A percentile compares a stretch with the other conserved stretches of the same genome.
phyloP scores from a whole-genome alignment of 1,140 invertebrate species.

The Tetramorium alpestre region DNA sequence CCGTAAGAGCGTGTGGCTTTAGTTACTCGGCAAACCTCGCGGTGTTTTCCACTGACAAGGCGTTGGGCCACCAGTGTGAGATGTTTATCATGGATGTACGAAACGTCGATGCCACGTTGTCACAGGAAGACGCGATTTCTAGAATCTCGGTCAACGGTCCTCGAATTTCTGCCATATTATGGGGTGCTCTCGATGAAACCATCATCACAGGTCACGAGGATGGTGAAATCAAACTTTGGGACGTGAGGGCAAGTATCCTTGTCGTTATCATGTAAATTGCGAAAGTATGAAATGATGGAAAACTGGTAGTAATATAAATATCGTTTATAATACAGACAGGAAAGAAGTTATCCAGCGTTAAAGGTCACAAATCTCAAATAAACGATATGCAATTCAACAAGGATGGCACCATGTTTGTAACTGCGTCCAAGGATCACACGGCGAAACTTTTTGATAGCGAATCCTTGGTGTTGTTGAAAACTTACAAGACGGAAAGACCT shows the following conservation, averaged over 20 bases:
- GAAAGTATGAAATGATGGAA: not conserved
- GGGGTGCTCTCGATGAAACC: constrained; percentile 96
- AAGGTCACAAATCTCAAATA: constrained; percentile 94
- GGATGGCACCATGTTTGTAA: constrained; percentile 98
- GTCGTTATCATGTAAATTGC: constrained; percentile 2
- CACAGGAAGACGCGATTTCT: constrained; percentile 87
- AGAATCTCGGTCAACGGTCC: constrained; percentile 88
- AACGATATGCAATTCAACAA: constrained; percentile 98
- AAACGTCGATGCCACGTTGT: constrained; percentile 88
- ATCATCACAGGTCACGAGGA: constrained; percentile 98
- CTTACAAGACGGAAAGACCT: constrained; percentile 98
- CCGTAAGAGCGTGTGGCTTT: constrained; percentile 96
- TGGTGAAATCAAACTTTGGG: constrained; percentile 96
- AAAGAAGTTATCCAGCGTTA: constrained; percentile 91
- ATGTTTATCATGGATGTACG: constrained; percentile 94
- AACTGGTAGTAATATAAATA: not conserved
- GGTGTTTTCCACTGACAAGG: constrained; percentile 96
- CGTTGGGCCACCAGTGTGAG: constrained; percentile 96
- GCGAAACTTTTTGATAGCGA: constrained; percentile 97
- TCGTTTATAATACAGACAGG: constrained; percentile 88
- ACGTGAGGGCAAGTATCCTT: constrained; percentile 90
- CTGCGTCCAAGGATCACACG: constrained; percentile 97
- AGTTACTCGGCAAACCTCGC: constrained; percentile 97
- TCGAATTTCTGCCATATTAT: constrained; percentile 96
- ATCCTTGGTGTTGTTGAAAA: constrained; percentile 94